A percentile compares a stretch with the other conserved stretches of the same genome.
Evolutionary conservation across 2,888 invertebrate species (phyloP).

Genomic region (Platypus cylindrus): DNA sequence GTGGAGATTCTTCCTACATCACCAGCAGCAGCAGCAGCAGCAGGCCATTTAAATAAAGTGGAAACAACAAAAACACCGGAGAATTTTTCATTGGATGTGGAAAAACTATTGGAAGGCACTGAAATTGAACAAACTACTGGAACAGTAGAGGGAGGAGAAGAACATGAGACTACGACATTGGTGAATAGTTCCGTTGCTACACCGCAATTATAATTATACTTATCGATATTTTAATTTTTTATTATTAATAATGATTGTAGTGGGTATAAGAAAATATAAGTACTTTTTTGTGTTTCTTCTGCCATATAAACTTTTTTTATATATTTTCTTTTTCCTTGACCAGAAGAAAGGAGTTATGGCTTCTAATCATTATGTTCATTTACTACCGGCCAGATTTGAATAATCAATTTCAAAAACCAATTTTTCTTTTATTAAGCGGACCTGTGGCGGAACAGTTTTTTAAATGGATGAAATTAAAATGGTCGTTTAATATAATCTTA

Average conservation of each 20-base stretch:
- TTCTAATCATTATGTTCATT: too few relatives aligned
- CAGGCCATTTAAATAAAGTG: neutral
- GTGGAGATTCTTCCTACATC: slow-evolving; percentile 6
- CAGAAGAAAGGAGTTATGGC: too few relatives aligned
- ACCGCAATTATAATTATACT: neutral
- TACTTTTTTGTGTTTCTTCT: neutral
- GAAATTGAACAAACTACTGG: neutral
- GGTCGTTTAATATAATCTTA: too few relatives aligned
- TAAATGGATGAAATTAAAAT: too few relatives aligned
- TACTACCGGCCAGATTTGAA: too few relatives aligned
- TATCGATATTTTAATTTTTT: neutral
- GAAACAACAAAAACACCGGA: slow-evolving; percentile 7
- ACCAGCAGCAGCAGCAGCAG: too few relatives aligned
- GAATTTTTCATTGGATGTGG: neutral
- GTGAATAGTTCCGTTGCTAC: too few relatives aligned
- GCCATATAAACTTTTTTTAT: too few relatives aligned
- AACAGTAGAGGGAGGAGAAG: neutral
- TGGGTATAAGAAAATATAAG: neutral
- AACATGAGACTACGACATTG: neutral
- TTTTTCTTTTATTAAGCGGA: too few relatives aligned
- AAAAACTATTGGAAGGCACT: neutral
- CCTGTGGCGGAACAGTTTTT: too few relatives aligned
- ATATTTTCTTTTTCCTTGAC: too few relatives aligned
- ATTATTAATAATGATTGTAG: neutral
- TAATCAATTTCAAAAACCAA: too few relatives aligned